Evolutionary conservation across 2,797 vertebrate genomes (phyloP), one percentile per base, ranked within the genome.

Genomic region (Jordanella pulchra): DNA sequence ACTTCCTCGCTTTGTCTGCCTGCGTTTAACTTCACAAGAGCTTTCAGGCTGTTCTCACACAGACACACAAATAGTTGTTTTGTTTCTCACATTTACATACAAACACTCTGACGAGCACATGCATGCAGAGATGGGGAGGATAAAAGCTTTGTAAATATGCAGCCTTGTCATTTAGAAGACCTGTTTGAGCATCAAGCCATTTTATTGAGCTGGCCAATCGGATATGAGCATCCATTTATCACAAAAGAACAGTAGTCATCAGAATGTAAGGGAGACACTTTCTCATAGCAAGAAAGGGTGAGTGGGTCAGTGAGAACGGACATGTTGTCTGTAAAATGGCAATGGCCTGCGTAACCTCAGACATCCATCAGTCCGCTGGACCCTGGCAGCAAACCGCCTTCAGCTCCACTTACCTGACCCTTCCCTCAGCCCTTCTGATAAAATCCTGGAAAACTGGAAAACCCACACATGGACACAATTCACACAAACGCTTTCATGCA

Each of bases 1-100:
- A 93, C 93, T 95, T 95, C 94, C 94, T 94, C 87, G 86, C 94
- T 95, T 95, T 95, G 94, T 95, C 92, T 91, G 87, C 88, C 78
- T 83, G 88, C 86, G 55, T 84, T 72, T 73, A 88, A 91, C 92
- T 93, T 94, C 92, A 94, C 91, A 93, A 89, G 92, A 87, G 84
- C 87, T 87, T 82, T 90, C 87, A 87, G 90, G 87, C 88, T 71
- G 91, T 93, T 92, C 89, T 92, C 91, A 93, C 92, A 90, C 85
- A 88, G 85, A 91, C 79, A 87, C 84, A 86, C 89, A 90, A 87
- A 91, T 77, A 88, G 81, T 82, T 89, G 89, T 91, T 91, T 90
- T 81, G 87, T 86, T 92, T 92, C 84, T 80, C 85, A 91, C 90
- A 91, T 87, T 84, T 77, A 80, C 84, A 89, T 87, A 89, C 86